These are phyloP conservation scores for Drosophila micromelanica DNA, from an alignment of 1,140 invertebrate species.

Conservation along the genomic window DNA sequence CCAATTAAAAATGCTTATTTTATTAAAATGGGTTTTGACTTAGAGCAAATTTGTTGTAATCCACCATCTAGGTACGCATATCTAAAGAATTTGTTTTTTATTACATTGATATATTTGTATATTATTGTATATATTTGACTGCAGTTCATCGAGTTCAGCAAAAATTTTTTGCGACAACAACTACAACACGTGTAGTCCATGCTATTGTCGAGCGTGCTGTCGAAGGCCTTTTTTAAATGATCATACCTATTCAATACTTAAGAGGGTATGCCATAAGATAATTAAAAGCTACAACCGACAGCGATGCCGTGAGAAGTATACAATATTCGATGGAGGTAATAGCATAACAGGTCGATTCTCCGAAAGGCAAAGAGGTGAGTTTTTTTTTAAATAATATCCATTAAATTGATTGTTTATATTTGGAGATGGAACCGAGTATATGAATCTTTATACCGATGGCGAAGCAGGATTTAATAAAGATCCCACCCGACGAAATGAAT, in stretches of 20 bases:
- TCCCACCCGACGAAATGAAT: too few species aligned
- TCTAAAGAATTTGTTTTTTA: too few species aligned
- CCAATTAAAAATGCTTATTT: conserved; percentile 53
- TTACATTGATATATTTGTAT: too few species aligned
- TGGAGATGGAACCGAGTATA: conserved; percentile 4
- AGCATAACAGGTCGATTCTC: conserved; percentile 34
- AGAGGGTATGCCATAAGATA: conserved; percentile 66
- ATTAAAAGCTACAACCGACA: conserved; percentile 53
- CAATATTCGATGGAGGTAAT: conserved; percentile 63
- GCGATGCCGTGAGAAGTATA: conserved; percentile 59
- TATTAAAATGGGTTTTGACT: conserved; percentile 52
- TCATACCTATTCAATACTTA: conserved; percentile 58
- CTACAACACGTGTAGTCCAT: conserved; percentile 48
- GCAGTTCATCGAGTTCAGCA: conserved; percentile 59
- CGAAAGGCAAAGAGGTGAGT: conserved; percentile 30
- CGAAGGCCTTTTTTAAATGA: conserved; percentile 32
- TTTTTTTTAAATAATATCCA: neutral
- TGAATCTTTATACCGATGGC: neutral
- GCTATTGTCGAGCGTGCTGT: conserved; percentile 36
- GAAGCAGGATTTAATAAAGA: neutral
- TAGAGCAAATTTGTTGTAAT: conserved; percentile 48
- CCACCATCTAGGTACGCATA: conserved; percentile 50
- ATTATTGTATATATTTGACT: too few species aligned
- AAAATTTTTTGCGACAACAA: conserved; percentile 57
- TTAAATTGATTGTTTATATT: neutral